Percentiles rank a stretch among this genome's conserved stretches.
These are phyloP conservation scores for Drosophila meridionalis DNA, from an alignment of 2,888 invertebrate species.

Conservation along the genomic window DNA sequence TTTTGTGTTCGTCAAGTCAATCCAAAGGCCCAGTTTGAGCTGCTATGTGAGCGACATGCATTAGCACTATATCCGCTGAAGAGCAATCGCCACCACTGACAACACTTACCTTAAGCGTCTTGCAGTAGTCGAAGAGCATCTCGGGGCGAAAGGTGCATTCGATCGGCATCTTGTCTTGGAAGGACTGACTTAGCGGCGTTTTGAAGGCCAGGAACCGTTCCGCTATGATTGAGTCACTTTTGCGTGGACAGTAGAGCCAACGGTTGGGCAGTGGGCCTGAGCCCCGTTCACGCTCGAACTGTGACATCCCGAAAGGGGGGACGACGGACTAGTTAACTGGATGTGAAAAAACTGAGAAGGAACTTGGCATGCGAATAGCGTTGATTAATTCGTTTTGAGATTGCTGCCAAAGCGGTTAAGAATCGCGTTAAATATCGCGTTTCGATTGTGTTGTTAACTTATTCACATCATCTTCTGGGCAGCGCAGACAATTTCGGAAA, in stretches of 20 bases:
- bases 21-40: conserved; percentile 96
- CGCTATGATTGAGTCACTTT: conserved; percentile 89
- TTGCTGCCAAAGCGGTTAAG: conserved; percentile 12
- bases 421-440: conserved; percentile 34
- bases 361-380: conserved; percentile 11
- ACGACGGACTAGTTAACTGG: conserved; percentile 10
- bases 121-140: conserved; percentile 93
- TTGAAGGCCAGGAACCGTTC: conserved; percentile 91
- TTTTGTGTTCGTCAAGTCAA: conserved; percentile 97
- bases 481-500: conserved; percentile 34
- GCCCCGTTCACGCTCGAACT: conserved; percentile 64
- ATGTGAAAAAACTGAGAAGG: conserved; percentile 9
- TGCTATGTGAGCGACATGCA: conserved; percentile 79
- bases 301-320: conserved; percentile 37
- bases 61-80: too few species aligned
- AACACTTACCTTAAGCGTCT: conserved; percentile 89
- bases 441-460: conserved; percentile 29
- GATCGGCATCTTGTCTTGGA: conserved; percentile 93
- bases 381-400: background rate
- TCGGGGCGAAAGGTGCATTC: conserved; percentile 93
- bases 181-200: conserved; percentile 94
- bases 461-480: conserved; percentile 35
- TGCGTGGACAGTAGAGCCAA: conserved; percentile 95
- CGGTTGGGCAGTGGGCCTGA: conserved; percentile 92
- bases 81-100: background rate